Evolutionary conservation across 64 coral and sea anemone species (phyloP), one percentile per base, ranked within the genome.

Genomic region (Dendronephthya gigantea): DNA sequence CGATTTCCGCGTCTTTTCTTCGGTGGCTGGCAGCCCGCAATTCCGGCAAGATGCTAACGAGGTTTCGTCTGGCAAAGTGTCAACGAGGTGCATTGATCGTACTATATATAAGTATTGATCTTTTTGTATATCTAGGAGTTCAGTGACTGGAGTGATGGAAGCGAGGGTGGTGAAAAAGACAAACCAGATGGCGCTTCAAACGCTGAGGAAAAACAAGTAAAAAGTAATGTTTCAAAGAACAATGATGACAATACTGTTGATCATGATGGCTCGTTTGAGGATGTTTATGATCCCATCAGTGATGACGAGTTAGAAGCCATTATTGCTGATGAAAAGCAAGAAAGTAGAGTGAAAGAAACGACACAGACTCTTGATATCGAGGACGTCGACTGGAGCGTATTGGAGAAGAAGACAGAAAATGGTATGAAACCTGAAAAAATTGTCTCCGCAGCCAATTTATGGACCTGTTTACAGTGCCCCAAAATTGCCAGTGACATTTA

Each of bases 211-310:
- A 79, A 79, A 34, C 72, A 79, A 34, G 72, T 36, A 34, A 79
- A 79, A 34, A 79, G 28, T 39, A 79, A 19, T 34, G 72, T 36
- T 15, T 1, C 14, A 16, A 79, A 79, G 55, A 62, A 62, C 19
- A 23, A 62, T 1, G 55, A 62, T 1, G 55, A 27, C 25, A 62
- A 62, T 23, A 23, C 25, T 62, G 19, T 23, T n/a, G 55, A 62
- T 62, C 55, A 17, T 39, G 72, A 79, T 79, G 31, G 29, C 30
- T 79, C 72, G 0, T 19, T 91, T 52, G 95, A 98, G 37, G 95
- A 98, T 49, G 95, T 98, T 12, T 98, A 98, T 81, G 95, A 98
- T 62, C 95, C 95, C 14, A 98, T 98, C 40, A 98, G 95, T 74
- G 95, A 98, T 59, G 95, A 98, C 51, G 95, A 98, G 41, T 88